Percentiles rank a stretch among this genome's conserved stretches.
These are phyloP conservation scores for Incurvaria masculella DNA, from an alignment of 2,888 invertebrate species.

Conservation along the genomic window DNA sequence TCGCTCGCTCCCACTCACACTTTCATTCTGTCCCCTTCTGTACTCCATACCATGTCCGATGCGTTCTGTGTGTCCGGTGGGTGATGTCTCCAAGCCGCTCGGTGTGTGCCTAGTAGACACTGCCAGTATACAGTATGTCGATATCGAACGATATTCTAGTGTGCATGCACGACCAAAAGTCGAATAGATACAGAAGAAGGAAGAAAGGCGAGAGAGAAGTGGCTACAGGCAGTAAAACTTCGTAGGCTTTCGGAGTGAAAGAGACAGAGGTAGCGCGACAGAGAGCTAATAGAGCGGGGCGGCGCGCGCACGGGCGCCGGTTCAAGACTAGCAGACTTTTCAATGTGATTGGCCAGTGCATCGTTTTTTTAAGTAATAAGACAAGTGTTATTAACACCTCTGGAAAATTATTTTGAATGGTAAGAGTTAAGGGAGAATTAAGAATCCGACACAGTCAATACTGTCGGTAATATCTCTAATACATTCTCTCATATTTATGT, in stretches of 20 bases:
- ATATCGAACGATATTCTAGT: conserved; percentile 46
- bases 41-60: background rate
- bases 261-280: conserved; percentile 49
- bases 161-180: conserved; percentile 55
- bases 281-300: conserved; percentile 28
- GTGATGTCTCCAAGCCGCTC: background rate
- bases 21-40: background rate
- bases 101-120: background rate
- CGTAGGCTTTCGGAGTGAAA: conserved; percentile 48
- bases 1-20: background rate
- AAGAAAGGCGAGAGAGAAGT: conserved; percentile 47
- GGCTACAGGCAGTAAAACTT: conserved; percentile 48
- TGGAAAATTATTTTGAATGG: no score
- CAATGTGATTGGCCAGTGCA: no score
- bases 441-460: no score
- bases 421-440: no score
- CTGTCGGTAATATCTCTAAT: no score
- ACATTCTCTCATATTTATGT: no score
- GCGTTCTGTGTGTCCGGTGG: background rate
- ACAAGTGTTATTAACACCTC: no score
- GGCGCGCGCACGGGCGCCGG: conserved; percentile 9
- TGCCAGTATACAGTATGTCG: background rate
- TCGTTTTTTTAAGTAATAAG: no score
- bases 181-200: conserved; percentile 51
- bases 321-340: no score